These are phyloP conservation scores for Porites lutea DNA, from an alignment of 64 coral and sea anemone genomes.

Conservation along the genomic window DNA sequence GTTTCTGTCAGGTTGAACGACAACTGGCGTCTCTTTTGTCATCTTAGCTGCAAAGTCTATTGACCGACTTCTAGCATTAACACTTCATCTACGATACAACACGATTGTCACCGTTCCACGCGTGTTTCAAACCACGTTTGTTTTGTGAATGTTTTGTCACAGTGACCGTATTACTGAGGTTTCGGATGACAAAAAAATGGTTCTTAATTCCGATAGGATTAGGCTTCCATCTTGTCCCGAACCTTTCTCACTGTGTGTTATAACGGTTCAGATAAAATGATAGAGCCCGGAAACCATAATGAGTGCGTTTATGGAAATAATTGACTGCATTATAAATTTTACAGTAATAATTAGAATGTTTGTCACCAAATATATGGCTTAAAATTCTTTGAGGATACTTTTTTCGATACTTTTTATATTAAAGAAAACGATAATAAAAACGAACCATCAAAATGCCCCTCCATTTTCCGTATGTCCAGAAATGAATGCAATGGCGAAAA, in stretches of 20 bases:
- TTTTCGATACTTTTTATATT: too few species aligned
- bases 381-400: too few species aligned
- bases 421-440: too few species aligned
- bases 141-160: constrained; percentile 48
- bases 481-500: too few species aligned
- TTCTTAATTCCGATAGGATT: background rate
- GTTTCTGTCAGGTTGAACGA: constrained; percentile 34
- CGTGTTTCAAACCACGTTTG: background rate
- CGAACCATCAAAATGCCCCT: too few species aligned
- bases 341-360: too few species aligned
- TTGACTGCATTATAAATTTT: too few species aligned
- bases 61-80: constrained; percentile 61
- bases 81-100: constrained; percentile 58
- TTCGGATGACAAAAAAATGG: background rate
- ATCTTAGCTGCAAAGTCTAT: constrained; percentile 46
- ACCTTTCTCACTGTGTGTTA: too few species aligned
- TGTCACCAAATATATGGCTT: too few species aligned
- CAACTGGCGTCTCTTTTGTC: constrained; percentile 31
- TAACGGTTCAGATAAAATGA: too few species aligned
- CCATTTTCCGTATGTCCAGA: too few species aligned
- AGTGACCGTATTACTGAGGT: background rate
- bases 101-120: constrained; percentile 44
- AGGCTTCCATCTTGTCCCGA: too few species aligned
- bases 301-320: background rate
- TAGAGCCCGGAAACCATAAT: constrained; percentile 35